These are phyloP conservation scores for Ochropleura plecta DNA, from an alignment of 2,888 invertebrate genomes.

Conservation along the genomic window DNA sequence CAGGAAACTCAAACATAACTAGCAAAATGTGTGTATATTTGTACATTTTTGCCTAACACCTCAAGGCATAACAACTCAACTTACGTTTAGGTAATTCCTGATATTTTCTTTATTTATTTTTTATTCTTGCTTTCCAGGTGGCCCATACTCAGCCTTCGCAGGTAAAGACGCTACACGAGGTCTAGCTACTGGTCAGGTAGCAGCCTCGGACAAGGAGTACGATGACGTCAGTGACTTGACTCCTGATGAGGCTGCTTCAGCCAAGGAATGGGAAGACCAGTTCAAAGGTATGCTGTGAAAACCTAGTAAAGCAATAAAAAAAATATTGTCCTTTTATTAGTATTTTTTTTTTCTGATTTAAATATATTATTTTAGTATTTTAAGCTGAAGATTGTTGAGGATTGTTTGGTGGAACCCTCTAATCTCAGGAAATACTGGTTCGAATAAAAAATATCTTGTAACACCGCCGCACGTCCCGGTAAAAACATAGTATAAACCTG, in stretches of 20 bases:
- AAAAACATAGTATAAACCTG: no score
- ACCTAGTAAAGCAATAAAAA: background rate
- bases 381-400: no score
- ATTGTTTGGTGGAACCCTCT: no score
- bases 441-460: no score
- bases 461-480: no score
- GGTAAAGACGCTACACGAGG: slow-evolving; percentile 86
- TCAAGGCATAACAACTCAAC: background rate
- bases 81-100: background rate
- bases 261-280: slow-evolving; percentile 88
- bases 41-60: background rate
- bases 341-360: no score
- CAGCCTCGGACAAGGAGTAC: slow-evolving; percentile 83
- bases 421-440: no score
- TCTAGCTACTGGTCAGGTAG: slow-evolving; percentile 84
- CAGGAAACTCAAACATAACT: background rate
- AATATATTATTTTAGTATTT: no score
- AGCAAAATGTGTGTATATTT: background rate
- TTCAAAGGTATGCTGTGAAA: slow-evolving; percentile 80
- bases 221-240: slow-evolving; percentile 85
- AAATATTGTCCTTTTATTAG: background rate
- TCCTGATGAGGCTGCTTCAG: slow-evolving; percentile 83
- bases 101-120: background rate
- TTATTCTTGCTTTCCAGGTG: slow-evolving; percentile 77
- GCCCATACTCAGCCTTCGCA: slow-evolving; percentile 86